Evolutionary conservation across 2,113 vertebrate genomes (phyloP), one percentile per base, ranked within the genome.

Genomic region (Neodon shergylaensis): DNA sequence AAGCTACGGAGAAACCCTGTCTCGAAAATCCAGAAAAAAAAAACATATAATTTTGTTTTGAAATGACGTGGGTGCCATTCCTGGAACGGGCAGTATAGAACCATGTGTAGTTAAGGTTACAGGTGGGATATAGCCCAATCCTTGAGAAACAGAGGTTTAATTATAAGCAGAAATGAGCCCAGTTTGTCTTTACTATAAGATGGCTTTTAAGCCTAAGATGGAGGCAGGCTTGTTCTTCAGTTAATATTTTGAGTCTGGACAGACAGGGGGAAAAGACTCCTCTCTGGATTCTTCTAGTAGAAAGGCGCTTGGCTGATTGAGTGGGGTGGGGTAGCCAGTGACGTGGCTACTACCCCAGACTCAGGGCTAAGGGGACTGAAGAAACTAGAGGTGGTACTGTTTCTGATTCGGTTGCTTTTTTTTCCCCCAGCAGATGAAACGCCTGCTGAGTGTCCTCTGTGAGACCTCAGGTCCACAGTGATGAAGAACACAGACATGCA

Each of bases 291-390:
- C 44, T 44, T 36, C n/a, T 73, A 42, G 54, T n/a, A 54, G 65
- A 44, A 39, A 65, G 17, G 36, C 2, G 0, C 10, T n/a, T 81
- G 88, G 42, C 86, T 39, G 47, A 39, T 90, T 47, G 39, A 76
- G 54, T 39, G 26, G 31, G 36, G 3, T 36, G 47, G 1, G 0
- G 42, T 1, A 7, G 36, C 61, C 10, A 5, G 0, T 33, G 24
- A 13, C 3, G 33, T 21, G 36, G 6, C 33, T 39, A 19, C 24
- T 39, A 19, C 31, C 9, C 7, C 63, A 39, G 63, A 5, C 72
- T 76, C 65, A 17, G 47, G 61, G n/a, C 42, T 78, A 8, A n/a
- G 36, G 52, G 66, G 47, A 28, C 39, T 61, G 19, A 39, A 44
- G 70, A 83, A 17, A 36, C 17, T 28, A 4, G 63, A 5, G 24